These are phyloP conservation scores for Leptinotarsa undecemlineata DNA, from an alignment of 1,140 invertebrate genomes.

Conservation along the genomic window DNA sequence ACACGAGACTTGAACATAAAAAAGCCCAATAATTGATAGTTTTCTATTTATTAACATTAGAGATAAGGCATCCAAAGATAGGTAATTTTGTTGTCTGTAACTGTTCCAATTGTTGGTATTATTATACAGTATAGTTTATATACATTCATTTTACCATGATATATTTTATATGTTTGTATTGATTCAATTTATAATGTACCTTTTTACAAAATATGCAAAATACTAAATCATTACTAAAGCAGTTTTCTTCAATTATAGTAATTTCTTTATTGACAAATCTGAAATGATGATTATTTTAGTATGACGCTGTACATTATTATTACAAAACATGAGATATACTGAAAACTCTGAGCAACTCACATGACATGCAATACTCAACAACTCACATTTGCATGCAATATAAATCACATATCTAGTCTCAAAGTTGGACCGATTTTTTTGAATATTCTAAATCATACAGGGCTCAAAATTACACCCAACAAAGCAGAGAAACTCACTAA, in stretches of 20 bases:
- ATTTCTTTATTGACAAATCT: neutral
- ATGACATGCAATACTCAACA: too few species aligned
- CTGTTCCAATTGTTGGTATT: slow-evolving; percentile 22
- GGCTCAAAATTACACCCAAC: too few species aligned
- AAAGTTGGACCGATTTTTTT: too few species aligned
- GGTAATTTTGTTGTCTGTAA: slow-evolving; percentile 17
- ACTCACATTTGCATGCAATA: too few species aligned
- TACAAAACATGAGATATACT: too few species aligned
- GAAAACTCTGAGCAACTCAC: too few species aligned
- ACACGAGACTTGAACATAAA: slow-evolving; percentile 35
- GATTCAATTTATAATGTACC: slow-evolving; percentile 22
- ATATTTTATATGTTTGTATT: slow-evolving; percentile 32
- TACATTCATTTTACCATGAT: slow-evolving; percentile 30
- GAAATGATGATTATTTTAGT: too few species aligned
- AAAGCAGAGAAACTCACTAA: too few species aligned
- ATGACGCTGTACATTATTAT: too few species aligned
- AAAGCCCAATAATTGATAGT: slow-evolving; percentile 9
- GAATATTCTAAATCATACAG: too few species aligned
- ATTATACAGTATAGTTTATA: slow-evolving; percentile 21
- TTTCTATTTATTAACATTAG: slow-evolving; percentile 24
- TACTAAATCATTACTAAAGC: slow-evolving; percentile 21
- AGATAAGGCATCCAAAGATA: slow-evolving; percentile 23
- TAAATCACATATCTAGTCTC: too few species aligned
- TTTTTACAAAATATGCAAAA: slow-evolving; percentile 14
- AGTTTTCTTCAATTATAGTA: neutral